A percentile compares a stretch with the other conserved stretches of the same genome.
Conservation (phyloP, 2,888 invertebrate species). For the Oscheius sp. region DNA sequence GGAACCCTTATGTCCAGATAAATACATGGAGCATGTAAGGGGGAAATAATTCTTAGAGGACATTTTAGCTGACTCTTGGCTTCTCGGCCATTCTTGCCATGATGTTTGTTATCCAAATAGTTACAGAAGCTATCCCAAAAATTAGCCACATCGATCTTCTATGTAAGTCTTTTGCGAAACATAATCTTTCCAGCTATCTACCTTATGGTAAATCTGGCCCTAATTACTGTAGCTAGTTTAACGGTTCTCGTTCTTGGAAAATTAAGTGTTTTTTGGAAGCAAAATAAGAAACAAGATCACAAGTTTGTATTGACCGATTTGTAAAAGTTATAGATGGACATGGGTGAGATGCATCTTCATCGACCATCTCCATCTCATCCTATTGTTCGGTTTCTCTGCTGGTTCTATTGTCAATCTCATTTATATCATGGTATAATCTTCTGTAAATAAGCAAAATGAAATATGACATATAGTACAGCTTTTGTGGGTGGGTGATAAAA, state of each 20-base stretch:
- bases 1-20: neutral
- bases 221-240: slow-evolving; percentile 7
- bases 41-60: neutral
- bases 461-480: too few species aligned
- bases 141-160: slow-evolving; percentile 2
- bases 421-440: too few species aligned
- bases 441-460: too few species aligned
- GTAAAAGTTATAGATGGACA: neutral
- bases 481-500: too few species aligned
- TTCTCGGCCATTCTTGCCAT: slow-evolving; percentile 2
- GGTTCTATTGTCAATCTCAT: neutral
- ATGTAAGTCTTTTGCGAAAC: neutral
- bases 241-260: neutral
- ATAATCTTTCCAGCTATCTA: neutral
- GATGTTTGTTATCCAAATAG: slow-evolving; percentile 1
- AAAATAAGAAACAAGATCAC: too few species aligned
- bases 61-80: slow-evolving; percentile 2
- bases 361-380: neutral
- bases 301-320: neutral
- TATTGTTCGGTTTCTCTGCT: neutral
- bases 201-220: neutral
- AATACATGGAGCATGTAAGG: slow-evolving; percentile 4
- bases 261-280: neutral
- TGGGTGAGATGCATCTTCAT: neutral
- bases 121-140: slow-evolving; percentile 7